A percentile compares a stretch with the other conserved stretches of the same genome.
Conservation (phyloP, 2,113 vertebrate genomes). For the Brachypodius melanocephalos region DNA sequence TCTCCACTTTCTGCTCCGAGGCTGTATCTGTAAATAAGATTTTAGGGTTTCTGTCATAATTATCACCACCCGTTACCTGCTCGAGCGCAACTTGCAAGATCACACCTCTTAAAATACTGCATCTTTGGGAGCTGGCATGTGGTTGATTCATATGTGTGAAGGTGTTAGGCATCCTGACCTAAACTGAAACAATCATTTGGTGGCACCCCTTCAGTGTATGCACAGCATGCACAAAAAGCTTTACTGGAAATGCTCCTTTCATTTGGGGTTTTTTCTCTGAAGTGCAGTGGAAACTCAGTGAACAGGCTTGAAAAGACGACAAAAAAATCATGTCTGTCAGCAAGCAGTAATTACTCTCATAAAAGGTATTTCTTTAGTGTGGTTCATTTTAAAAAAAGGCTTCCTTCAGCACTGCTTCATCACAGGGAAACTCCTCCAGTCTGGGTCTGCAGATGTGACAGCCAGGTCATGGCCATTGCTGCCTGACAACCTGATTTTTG, state of each 20-base stretch:
- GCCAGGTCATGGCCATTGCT: neutral
- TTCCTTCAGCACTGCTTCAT: neutral
- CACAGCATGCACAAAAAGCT: neutral
- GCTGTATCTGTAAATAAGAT: neutral
- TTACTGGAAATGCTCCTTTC: conserved; percentile 26
- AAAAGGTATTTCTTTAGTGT: neutral
- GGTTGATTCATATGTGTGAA: conserved; percentile 47
- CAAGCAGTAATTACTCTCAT: neutral
- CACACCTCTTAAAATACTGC: neutral
- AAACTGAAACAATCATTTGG: neutral
- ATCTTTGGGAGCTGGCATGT: conserved; percentile 26
- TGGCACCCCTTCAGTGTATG: neutral
- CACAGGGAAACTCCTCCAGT: neutral
- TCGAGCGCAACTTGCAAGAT: neutral
- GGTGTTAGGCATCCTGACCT: conserved; percentile 42
- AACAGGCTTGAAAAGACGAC: neutral
- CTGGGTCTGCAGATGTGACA: neutral
- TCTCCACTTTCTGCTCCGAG: neutral
- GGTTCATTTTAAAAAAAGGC: neutral
- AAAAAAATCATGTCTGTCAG: conserved; percentile 10
- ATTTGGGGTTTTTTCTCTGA: neutral
- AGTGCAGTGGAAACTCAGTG: conserved; percentile 2
- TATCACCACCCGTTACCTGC: neutral
- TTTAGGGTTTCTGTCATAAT: neutral
- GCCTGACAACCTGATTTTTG: neutral